Conservation (phyloP, 2,797 vertebrate species). For the Typhlichthys eigenmanni region DNA sequence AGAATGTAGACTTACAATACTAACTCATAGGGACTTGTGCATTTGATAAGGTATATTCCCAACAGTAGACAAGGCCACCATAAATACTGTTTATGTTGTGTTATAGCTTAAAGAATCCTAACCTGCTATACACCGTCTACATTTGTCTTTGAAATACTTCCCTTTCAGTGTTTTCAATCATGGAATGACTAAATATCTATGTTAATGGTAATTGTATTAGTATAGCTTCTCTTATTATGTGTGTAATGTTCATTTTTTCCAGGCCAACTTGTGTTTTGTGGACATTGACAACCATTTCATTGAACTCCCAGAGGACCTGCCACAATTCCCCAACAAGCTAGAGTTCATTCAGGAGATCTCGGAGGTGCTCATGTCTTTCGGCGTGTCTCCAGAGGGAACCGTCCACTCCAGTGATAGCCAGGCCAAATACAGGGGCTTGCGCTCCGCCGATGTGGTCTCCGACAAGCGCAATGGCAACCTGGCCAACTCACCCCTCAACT, state of each 20-base stretch:
- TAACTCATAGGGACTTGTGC: too few species aligned
- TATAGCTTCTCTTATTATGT: background rate
- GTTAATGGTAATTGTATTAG: background rate
- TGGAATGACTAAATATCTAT: too few species aligned
- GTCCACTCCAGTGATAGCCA: constrained; percentile 86
- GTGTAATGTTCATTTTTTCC: constrained; percentile 25
- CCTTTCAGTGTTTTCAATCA: too few species aligned
- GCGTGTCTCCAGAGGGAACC: constrained; percentile 90
- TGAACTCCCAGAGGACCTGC: constrained; percentile 95
- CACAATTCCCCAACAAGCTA: constrained; percentile 98
- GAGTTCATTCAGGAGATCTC: constrained; percentile 98
- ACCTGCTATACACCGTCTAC: too few species aligned
- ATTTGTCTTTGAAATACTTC: too few species aligned
- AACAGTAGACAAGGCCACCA: too few species aligned
- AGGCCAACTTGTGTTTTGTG: constrained; percentile 99
- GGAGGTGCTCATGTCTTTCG: constrained; percentile 91
- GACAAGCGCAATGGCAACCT: constrained; percentile 97
- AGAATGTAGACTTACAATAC: too few species aligned
- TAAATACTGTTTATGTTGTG: too few species aligned
- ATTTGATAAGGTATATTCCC: too few species aligned
- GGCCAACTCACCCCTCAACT: constrained; percentile 87
- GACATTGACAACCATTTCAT: constrained; percentile 99
- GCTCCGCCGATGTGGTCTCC: constrained; percentile 84
- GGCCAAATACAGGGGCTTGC: constrained; percentile 82
- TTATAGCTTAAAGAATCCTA: too few species aligned